Conservation (phyloP, 2,888 invertebrate genomes). For the Chironomus tentans region DNA sequence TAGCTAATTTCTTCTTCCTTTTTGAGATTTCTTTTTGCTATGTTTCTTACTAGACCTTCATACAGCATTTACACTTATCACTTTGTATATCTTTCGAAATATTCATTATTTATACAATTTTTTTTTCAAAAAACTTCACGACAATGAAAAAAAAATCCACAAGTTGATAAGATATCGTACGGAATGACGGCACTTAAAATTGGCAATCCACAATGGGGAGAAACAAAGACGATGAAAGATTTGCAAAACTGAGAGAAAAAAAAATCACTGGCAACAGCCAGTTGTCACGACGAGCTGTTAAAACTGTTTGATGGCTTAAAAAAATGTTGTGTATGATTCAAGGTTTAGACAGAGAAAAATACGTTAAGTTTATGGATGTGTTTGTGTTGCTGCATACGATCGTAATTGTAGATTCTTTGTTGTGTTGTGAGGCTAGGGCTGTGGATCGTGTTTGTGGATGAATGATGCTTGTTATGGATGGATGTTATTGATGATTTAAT, state of each 20-base stretch:
- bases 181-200: no score
- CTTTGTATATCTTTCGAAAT: no score
- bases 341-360: conserved; percentile 7
- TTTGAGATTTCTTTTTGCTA: no score
- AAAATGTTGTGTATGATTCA: conserved; percentile 8
- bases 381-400: conserved; percentile 16
- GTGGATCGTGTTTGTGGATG: background rate
- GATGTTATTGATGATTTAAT: no score
- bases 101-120: no score
- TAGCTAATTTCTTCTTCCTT: no score
- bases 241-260: background rate
- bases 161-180: no score
- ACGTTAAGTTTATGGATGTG: background rate
- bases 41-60: no score
- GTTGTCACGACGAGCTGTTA: conserved; percentile 22
- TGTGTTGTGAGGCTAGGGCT: background rate
- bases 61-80: no score
- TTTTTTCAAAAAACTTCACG: no score
- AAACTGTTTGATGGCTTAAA: conserved; percentile 25
- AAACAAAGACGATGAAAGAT: background rate
- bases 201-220: background rate
- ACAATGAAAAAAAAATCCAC: no score
- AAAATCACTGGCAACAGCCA: conserved; percentile 24
- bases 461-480: no score
- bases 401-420: conserved; percentile 7